phyloP scores from a whole-genome alignment of 2,113 vertebrate species.

The Turnix velox region DNA sequence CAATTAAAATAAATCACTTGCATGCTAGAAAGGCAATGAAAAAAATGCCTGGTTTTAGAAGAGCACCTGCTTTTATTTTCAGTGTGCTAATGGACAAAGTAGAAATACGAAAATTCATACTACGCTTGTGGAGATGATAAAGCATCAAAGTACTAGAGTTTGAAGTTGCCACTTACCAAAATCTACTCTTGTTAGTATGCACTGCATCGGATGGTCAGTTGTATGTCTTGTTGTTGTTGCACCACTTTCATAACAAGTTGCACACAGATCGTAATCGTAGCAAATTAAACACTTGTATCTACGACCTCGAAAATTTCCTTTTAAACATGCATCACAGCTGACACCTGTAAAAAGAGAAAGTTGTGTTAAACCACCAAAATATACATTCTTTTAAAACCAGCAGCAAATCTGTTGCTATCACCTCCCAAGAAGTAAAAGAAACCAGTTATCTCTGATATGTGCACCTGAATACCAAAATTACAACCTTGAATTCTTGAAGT shows the following conservation, averaged over 20 bases:
- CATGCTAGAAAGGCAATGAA: not conserved
- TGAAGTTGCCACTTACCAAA: conserved; percentile 82
- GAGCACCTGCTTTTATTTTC: not conserved
- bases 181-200: conserved; percentile 99
- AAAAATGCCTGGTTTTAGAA: not conserved
- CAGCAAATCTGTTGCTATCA: not conserved
- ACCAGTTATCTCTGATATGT: not conserved
- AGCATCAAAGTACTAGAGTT: not conserved
- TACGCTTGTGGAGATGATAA: not conserved
- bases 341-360: not conserved
- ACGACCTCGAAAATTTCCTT: conserved; percentile 98
- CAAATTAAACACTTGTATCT: conserved; percentile 99
- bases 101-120: not conserved
- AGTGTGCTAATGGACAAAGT: not conserved
- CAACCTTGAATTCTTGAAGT: not conserved
- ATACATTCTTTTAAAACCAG: not conserved
- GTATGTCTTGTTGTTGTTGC: conserved; percentile 97
- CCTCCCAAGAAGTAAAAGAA: not conserved
- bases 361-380: not conserved
- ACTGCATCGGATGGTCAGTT: conserved; percentile 99
- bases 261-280: conserved; percentile 99
- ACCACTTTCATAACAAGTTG: conserved; percentile 99
- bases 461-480: not conserved
- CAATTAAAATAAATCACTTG: not conserved
- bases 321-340: conserved; percentile 78